A percentile compares a stretch with the other conserved stretches of the same genome.
These are phyloP conservation scores for Labeo rohita DNA, from an alignment of 2,113 vertebrate genomes.

Conservation along the genomic window DNA sequence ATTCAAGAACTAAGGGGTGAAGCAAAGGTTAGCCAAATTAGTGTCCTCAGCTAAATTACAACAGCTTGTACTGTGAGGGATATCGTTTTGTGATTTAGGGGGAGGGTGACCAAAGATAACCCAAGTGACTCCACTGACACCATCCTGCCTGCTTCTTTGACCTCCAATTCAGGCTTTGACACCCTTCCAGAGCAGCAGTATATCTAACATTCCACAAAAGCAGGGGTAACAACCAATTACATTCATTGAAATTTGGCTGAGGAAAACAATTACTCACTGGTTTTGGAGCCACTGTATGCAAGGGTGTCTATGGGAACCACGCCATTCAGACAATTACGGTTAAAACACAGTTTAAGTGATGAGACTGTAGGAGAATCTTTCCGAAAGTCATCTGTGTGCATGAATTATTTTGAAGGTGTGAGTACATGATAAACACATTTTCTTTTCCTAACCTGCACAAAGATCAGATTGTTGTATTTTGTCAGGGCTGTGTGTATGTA, in stretches of 20 bases:
- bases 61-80: not conserved
- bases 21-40: conserved; percentile 18
- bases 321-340: not conserved
- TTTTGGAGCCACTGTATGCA: not conserved
- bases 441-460: conserved; percentile 5
- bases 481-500: conserved; percentile 25
- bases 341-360: not conserved
- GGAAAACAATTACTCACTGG: not conserved
- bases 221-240: not conserved
- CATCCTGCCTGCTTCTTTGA: conserved; percentile 17
- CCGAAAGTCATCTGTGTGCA: not conserved
- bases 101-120: conserved; percentile 25
- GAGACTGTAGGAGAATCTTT: not conserved
- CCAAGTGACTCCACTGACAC: conserved; percentile 14
- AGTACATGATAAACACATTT: not conserved
- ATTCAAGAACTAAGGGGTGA: not conserved
- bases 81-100: conserved; percentile 18
- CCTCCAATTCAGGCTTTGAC: conserved; percentile 18
- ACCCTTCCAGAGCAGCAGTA: not conserved
- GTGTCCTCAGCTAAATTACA: not conserved
- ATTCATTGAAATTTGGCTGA: not conserved
- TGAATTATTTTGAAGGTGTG: conserved; percentile 2
- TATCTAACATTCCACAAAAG: conserved; percentile 22
- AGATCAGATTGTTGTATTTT: conserved; percentile 19
- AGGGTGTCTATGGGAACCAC: not conserved